Percentiles rank a stretch among this genome's conserved stretches.
phyloP scores from a whole-genome alignment of 2,888 invertebrate genomes.

The Drosophila sordidula region DNA sequence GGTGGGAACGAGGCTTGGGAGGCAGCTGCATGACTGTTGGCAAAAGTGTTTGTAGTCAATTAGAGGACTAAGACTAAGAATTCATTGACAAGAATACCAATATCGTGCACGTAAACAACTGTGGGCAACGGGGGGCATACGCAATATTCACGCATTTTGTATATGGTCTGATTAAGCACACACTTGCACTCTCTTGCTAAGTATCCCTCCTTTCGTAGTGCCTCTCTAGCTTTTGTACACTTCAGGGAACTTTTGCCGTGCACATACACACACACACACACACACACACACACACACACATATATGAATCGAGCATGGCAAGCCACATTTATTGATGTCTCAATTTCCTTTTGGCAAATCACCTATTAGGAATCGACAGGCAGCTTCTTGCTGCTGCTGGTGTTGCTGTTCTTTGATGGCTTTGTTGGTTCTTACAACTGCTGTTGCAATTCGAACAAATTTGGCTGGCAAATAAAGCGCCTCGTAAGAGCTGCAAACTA shows the following conservation, averaged over 20 bases:
- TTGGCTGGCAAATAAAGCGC: constrained; percentile 76
- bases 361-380: constrained; percentile 79
- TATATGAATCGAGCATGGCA: constrained; percentile 46
- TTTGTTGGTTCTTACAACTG: constrained; percentile 68
- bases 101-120: constrained; percentile 4
- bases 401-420: constrained; percentile 47
- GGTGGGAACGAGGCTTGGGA: constrained; percentile 7
- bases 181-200: not conserved
- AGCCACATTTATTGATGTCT: constrained; percentile 82
- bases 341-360: constrained; percentile 80
- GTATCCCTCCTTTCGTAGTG: not conserved
- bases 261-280: constrained; percentile 16
- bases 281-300: constrained; percentile 16
- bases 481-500: constrained; percentile 65
- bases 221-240: constrained; percentile 5
- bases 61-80: constrained; percentile 47
- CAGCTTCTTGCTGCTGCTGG: constrained; percentile 35
- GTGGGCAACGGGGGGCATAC: constrained; percentile 38
- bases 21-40: constrained; percentile 29
- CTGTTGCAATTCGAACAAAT: constrained; percentile 77
- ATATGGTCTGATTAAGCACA: constrained; percentile 8
- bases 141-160: constrained; percentile 54
- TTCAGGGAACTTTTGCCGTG: constrained; percentile 27
- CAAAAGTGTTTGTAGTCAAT: constrained; percentile 53
- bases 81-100: constrained; percentile 29